A percentile compares a stretch with the other conserved stretches of the same genome.
Conservation (phyloP, 2,888 invertebrate genomes). For the Sepiola atlantica region DNA sequence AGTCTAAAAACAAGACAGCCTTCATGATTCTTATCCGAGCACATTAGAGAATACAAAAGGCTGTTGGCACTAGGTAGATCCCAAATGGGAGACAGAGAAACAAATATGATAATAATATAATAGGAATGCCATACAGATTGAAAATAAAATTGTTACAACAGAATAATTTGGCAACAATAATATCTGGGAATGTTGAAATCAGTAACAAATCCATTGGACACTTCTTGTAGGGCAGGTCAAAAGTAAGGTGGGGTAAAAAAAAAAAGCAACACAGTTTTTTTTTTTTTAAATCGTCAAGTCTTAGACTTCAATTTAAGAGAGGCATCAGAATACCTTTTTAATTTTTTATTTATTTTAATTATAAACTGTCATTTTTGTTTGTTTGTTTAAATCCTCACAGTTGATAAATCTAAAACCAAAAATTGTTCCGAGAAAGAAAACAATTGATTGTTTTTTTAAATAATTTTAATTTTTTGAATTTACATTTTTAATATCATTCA, state of each 20-base stretch:
- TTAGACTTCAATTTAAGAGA: background rate
- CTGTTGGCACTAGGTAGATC: background rate
- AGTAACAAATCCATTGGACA: slow-evolving; percentile 37
- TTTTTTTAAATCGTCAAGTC: background rate
- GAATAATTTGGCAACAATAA: slow-evolving; percentile 33
- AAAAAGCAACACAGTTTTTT: background rate
- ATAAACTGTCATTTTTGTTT: background rate
- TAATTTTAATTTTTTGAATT: background rate
- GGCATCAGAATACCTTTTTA: background rate
- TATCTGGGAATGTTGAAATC: slow-evolving; percentile 43
- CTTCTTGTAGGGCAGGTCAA: slow-evolving; percentile 14
- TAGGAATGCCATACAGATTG: slow-evolving; percentile 12
- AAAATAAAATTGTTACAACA: slow-evolving; percentile 32
- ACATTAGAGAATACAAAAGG: background rate
- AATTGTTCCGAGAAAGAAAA: background rate
- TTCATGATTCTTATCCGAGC: background rate
- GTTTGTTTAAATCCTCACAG: background rate
- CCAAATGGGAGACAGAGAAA: background rate
- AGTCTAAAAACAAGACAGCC: slow-evolving; percentile 11
- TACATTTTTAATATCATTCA: background rate
- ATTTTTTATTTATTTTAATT: too few species aligned
- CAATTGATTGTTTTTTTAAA: background rate
- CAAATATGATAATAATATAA: background rate
- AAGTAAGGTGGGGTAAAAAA: background rate
- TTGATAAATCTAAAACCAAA: background rate